phyloP scores from a whole-genome alignment of 2,797 vertebrate genomes.

The Lates japonicus region DNA sequence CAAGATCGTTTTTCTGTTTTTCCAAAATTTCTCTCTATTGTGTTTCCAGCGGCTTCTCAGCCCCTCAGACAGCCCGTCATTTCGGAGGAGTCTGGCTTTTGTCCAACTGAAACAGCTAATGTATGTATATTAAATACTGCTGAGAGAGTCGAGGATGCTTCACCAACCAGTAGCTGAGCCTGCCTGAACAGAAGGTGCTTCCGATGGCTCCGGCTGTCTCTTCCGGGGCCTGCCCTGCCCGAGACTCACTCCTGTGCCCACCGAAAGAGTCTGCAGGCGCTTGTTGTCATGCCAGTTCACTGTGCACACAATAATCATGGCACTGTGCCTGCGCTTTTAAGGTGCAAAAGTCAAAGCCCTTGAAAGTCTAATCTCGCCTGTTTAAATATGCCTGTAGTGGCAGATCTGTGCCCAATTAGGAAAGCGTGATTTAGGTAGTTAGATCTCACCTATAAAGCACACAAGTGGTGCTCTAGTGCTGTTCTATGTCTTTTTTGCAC shows the following conservation, averaged over 20 bases:
- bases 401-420: slow-evolving; percentile 54
- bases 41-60: slow-evolving; percentile 34
- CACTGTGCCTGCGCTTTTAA: slow-evolving; percentile 55
- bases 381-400: slow-evolving; percentile 65
- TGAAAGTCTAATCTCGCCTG: slow-evolving; percentile 57
- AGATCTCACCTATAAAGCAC: slow-evolving; percentile 63
- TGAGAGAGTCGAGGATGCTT: slow-evolving; percentile 53
- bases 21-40: slow-evolving; percentile 22
- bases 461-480: slow-evolving; percentile 35
- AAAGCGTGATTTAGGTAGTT: slow-evolving; percentile 52
- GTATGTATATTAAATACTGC: slow-evolving; percentile 64
- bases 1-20: slow-evolving; percentile 46
- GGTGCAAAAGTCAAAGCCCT: slow-evolving; percentile 57
- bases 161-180: slow-evolving; percentile 56
- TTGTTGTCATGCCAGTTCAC: slow-evolving; percentile 77
- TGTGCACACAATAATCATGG: too few relatives aligned
- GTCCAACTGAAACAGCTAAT: slow-evolving; percentile 57
- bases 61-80: slow-evolving; percentile 43
- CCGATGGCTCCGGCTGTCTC: slow-evolving; percentile 73
- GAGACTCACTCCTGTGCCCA: slow-evolving; percentile 70
- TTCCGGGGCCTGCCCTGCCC: slow-evolving; percentile 70
- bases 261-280: slow-evolving; percentile 81
- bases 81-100: slow-evolving; percentile 57
- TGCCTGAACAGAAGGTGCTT: slow-evolving; percentile 69
- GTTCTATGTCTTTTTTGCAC: slow-evolving; percentile 25